These are phyloP conservation scores for Gasteruption jaculator DNA, from an alignment of 2,888 invertebrate species.

Conservation along the genomic window DNA sequence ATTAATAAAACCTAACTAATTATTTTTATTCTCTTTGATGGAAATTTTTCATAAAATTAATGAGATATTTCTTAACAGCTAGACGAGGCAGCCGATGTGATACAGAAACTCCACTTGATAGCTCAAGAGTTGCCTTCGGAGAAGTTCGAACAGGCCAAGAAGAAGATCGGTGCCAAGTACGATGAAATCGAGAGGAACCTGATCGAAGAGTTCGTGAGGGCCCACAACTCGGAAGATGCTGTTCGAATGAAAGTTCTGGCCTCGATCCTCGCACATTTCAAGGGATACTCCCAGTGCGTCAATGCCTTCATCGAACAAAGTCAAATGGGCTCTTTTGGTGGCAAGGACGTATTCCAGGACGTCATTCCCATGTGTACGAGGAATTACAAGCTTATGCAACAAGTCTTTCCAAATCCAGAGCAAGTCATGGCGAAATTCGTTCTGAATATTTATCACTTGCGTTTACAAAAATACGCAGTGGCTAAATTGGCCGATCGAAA, in stretches of 20 bases:
- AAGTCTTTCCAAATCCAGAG: constrained; percentile 92
- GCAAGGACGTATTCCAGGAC: constrained; percentile 86
- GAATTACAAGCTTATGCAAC: constrained; percentile 77
- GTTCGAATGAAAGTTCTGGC: constrained; percentile 91
- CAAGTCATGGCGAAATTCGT: constrained; percentile 98
- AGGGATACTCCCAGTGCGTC: constrained; percentile 93
- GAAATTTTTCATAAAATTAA: constrained; percentile 15
- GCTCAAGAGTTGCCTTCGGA: constrained; percentile 90
- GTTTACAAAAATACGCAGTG: constrained; percentile 81
- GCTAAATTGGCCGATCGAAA: constrained; percentile 75
- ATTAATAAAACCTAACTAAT: neutral
- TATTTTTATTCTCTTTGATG: constrained; percentile 3
- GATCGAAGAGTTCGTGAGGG: constrained; percentile 90
- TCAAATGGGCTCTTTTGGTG: constrained; percentile 82
- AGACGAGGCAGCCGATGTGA: constrained; percentile 94
- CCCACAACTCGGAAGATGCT: constrained; percentile 81
- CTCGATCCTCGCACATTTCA: constrained; percentile 87
- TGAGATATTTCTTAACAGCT: constrained; percentile 57
- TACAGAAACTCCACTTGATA: constrained; percentile 92
- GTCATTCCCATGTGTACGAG: constrained; percentile 85
- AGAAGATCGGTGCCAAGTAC: constrained; percentile 83
- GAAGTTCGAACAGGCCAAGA: constrained; percentile 79
- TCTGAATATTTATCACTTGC: constrained; percentile 88
- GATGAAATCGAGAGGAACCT: constrained; percentile 84
- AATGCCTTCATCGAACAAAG: constrained; percentile 96